These are phyloP conservation scores for Teinopalpus imperialis DNA, from an alignment of 2,888 invertebrate genomes.

Conservation along the genomic window DNA sequence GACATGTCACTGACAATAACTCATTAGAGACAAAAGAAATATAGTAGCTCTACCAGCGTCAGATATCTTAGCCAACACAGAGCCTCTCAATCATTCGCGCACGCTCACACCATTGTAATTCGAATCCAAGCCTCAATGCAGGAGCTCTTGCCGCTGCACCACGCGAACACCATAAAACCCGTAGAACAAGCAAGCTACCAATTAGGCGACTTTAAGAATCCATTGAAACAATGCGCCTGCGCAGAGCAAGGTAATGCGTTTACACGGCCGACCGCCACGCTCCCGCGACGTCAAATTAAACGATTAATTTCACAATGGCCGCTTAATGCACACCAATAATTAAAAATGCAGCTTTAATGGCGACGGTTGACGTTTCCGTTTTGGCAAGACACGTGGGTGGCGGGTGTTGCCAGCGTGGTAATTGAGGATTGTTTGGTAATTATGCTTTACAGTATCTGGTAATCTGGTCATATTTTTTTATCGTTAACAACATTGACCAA, in stretches of 20 bases:
- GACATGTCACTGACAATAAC: too few relatives aligned
- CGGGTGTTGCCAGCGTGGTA: slow-evolving; percentile 19
- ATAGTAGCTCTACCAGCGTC: too few relatives aligned
- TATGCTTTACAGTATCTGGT: background rate
- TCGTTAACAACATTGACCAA: too few relatives aligned
- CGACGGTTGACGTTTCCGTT: slow-evolving; percentile 19
- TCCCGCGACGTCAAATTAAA: slow-evolving; percentile 36
- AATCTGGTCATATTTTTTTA: too few relatives aligned
- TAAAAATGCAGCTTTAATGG: slow-evolving; percentile 27
- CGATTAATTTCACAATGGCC: slow-evolving; percentile 36
- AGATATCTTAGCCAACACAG: too few relatives aligned
- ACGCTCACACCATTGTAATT: too few relatives aligned
- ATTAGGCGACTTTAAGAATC: slow-evolving; percentile 18
- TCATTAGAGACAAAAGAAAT: too few relatives aligned
- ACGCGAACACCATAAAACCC: too few relatives aligned
- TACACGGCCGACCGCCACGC: slow-evolving; percentile 32
- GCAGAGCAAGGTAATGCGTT: slow-evolving; percentile 24
- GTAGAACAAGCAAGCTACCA: slow-evolving; percentile 7
- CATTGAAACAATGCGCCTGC: slow-evolving; percentile 35
- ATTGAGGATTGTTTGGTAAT: slow-evolving; percentile 15
- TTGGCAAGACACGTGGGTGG: slow-evolving; percentile 25
- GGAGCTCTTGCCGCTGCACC: too few relatives aligned
- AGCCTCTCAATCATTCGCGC: too few relatives aligned
- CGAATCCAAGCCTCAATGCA: too few relatives aligned
- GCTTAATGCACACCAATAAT: slow-evolving; percentile 25